Evolutionary conservation across 2,888 invertebrate species (phyloP), one percentile per base, ranked within the genome.

Genomic region (Pyrochroa serraticornis): DNA sequence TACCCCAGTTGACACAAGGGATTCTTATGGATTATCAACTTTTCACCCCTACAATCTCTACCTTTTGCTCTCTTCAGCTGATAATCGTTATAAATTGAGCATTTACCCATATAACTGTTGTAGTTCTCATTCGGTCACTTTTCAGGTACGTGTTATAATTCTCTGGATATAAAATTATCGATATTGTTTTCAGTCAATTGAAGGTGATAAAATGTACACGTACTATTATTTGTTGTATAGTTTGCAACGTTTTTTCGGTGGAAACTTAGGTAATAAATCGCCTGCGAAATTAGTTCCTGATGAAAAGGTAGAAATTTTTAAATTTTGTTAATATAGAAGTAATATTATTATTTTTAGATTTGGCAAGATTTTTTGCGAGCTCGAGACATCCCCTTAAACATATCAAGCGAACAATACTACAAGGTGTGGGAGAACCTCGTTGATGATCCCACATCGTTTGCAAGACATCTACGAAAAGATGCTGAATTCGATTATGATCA

Each of bases 191-290:
- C 68, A 81, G 77, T 79, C 81, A 12, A 77, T 78, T 35, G 83
- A 84, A 62, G 73, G 79, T 3, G 81, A 82, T 60, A 83, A 81
- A 74, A 79, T 84, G 75, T 80, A 83, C 56, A 82, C 79, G 7
- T 79, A 82, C 54, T 74, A 83, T 69, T 85, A 84, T 72, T 73
- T 85, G 46, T 70, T 85, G n/a, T 82, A 85, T 65, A 78, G 79
- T 47, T 64, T 85, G 37, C 77, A 82, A 66, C 72, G 83, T 33
- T 81, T 83, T 66, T 62, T 67, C 10, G 50, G 67, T 36, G 82
- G 82, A 37, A 67, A 68, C 42, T 76, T 78, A 58, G 84, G 83
- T 30, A 82, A 80, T 68, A 71, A 56, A 62, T 70, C 71, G 22
- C 75, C 79, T 7, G 64, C 74, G 22, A 77, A 76, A n/a, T 62